phyloP scores from a whole-genome alignment of 2,888 invertebrate genomes.

The Cataglyphis cursor region DNA sequence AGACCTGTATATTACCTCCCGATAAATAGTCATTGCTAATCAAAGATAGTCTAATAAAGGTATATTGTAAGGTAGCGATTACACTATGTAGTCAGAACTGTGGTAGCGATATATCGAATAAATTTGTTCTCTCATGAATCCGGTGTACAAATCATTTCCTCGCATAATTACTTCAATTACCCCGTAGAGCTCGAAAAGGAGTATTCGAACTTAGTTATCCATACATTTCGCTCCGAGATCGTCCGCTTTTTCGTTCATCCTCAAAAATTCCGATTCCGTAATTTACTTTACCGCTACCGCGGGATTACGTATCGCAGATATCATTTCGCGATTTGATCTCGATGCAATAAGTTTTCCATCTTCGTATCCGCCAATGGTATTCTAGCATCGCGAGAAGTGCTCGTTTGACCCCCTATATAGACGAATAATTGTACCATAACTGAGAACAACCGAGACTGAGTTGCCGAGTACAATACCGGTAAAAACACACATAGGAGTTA shows the following conservation, averaged over 20 bases:
- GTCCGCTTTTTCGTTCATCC: conserved; percentile 15
- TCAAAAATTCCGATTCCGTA: conserved; percentile 35
- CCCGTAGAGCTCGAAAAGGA: background rate
- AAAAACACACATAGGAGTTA: conserved; percentile 63
- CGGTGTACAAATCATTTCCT: conserved; percentile 30
- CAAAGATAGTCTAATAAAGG: conserved; percentile 82
- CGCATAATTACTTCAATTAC: background rate
- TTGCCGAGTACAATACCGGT: conserved; percentile 46
- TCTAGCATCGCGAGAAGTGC: conserved; percentile 13
- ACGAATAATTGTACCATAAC: conserved; percentile 52
- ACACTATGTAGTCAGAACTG: conserved; percentile 81
- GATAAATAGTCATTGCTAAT: conserved; percentile 80
- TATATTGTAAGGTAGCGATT: conserved; percentile 79
- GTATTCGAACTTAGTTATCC: background rate
- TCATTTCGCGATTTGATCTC: conserved; percentile 31
- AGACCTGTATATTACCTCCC: conserved; percentile 83
- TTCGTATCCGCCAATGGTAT: conserved; percentile 34
- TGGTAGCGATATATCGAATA: conserved; percentile 85
- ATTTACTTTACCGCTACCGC: conserved; percentile 8
- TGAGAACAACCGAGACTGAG: conserved; percentile 36
- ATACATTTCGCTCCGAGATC: background rate
- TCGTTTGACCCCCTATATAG: conserved; percentile 40
- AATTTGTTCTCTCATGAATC: conserved; percentile 83
- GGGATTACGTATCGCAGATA: conserved; percentile 44
- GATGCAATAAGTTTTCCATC: conserved; percentile 35